Base-by-base conservation (phyloP, 2,888 invertebrate genomes). In the Stenodema calcarata region DNA sequence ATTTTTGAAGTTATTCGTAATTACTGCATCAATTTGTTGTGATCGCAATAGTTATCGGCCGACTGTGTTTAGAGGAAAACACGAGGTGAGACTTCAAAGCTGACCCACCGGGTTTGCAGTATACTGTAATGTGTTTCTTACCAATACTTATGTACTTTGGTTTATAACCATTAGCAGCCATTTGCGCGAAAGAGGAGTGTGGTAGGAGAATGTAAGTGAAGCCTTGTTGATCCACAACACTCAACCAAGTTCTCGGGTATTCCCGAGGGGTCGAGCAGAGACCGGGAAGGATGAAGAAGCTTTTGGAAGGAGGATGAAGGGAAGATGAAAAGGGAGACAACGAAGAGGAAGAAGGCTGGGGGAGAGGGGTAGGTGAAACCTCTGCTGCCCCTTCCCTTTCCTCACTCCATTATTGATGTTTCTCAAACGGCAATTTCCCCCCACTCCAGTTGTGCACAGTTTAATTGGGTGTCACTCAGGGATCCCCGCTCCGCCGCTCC, bases 401-500 rank as follows among this genome's bases (percentile, higher is more conserved):
- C 80, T 80, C 80, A 82, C 69, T 82, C 82, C 82, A 82, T 82
- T 82, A 82, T 82, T 82, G 82, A 82, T 82, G 82, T 82, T 82
- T 69, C 82, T 82, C 82, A 82, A 85, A 85, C 76, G 85, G 76
- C 85, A 85, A 85, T 85, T 85, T 85, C 85, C 85, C 69, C 69
- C 35, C 69, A 35, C 82, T 23, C 76, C 75, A 85, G 85, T 85
- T 85, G 76, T 85, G 85, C 85, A 85, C 85, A 85, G 85, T 85
- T 85, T 85, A 85, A 85, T 85, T 85, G 85, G 85, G 85, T 85
- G 85, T 85, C 85, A 85, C 76, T 85, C 85, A 85, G 76, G 47
- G 70, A 30, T 3, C 54, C 82, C 82, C 41, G 30, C 80, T 27
- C 16, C 30, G 35, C 73, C 30, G 28, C 35, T 0, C 75, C 76